phyloP scores from a whole-genome alignment of 2,888 invertebrate species.

The Pristionchus exspectatus region DNA sequence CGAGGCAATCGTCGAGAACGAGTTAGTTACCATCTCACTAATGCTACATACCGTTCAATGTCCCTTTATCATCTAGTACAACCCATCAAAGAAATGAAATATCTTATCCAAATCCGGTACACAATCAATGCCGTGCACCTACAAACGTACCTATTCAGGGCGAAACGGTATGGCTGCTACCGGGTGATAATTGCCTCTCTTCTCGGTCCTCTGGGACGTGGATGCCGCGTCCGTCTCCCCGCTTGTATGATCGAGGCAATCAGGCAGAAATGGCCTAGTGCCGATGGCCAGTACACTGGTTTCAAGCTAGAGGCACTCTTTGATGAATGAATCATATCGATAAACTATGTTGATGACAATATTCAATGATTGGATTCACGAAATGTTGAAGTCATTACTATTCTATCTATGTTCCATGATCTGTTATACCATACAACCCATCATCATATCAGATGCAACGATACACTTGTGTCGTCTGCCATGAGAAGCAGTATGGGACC shows the following conservation, averaged over 20 bases:
- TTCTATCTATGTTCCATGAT: not conserved
- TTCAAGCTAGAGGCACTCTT: not conserved
- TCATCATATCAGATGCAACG: not conserved
- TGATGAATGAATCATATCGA: not conserved
- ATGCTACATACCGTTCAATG: not conserved
- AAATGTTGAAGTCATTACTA: not conserved
- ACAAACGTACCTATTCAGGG: not conserved
- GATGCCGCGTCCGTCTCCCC: not conserved
- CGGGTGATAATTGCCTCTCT: not conserved
- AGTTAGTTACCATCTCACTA: not conserved
- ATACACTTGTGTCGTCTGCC: not conserved
- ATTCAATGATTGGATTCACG: not conserved
- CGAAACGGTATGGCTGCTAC: not conserved
- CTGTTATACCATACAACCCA: not conserved
- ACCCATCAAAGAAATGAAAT: too few relatives aligned
- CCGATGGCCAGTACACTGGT: not conserved
- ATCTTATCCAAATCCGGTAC: too few relatives aligned
- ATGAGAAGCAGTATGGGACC: too few relatives aligned
- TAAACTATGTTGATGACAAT: not conserved
- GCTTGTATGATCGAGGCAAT: slow-evolving; percentile 19
- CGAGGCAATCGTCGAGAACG: not conserved
- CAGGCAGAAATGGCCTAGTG: not conserved
- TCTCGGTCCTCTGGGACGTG: slow-evolving; percentile 12
- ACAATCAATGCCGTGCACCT: too few relatives aligned
- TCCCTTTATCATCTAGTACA: too few relatives aligned